These are phyloP conservation scores for Glyphotaelius pellucidus DNA, from an alignment of 2,888 invertebrate species.

Conservation along the genomic window DNA sequence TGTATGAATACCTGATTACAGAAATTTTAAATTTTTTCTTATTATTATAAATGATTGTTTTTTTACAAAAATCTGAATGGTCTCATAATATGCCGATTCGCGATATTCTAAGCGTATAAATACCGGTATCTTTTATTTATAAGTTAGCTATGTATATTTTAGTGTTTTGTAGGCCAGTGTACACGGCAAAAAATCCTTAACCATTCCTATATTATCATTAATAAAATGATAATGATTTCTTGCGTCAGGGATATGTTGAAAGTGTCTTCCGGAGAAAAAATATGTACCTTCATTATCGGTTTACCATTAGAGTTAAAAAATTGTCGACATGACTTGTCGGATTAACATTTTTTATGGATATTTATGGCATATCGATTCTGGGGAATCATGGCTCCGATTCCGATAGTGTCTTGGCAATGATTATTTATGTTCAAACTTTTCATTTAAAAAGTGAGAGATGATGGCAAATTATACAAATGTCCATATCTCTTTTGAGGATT, in stretches of 20 bases:
- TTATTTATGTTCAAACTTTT: slow-evolving; percentile 49
- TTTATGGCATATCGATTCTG: slow-evolving; percentile 22
- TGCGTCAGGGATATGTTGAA: neutral
- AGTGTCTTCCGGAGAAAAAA: neutral
- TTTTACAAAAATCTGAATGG: no score
- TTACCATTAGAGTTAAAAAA: neutral
- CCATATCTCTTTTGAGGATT: neutral
- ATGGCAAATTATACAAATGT: slow-evolving; percentile 5
- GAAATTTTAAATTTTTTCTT: no score
- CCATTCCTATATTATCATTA: no score
- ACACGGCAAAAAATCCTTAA: no score
- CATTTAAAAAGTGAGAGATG: neutral
- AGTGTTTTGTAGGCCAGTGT: no score
- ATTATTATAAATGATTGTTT: no score
- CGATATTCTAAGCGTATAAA: no score
- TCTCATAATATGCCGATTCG: no score
- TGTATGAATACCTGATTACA: no score
- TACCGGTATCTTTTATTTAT: no score
- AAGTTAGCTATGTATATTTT: no score
- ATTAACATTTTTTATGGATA: slow-evolving; percentile 16
- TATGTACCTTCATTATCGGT: neutral
- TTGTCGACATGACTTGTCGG: neutral
- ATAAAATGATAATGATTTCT: neutral
- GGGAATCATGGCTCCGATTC: neutral
- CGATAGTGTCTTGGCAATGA: neutral